Evolutionary conservation across 2,797 vertebrate species (phyloP).

Genomic region (Cheracebus regulus): DNA sequence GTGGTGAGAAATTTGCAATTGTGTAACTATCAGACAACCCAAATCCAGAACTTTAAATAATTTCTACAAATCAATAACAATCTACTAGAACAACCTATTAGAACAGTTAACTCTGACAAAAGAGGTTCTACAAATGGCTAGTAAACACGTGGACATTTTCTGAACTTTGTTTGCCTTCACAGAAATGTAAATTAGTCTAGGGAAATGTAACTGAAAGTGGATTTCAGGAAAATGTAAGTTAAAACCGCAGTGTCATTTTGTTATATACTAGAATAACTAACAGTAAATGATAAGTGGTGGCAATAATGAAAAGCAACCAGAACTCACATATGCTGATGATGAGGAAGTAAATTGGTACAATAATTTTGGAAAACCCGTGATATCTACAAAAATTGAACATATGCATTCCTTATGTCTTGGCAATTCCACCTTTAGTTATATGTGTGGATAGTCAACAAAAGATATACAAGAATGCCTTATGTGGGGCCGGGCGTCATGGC

Average conservation of each 20-base stretch:
- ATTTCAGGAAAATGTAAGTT: background rate
- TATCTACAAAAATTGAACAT: background rate
- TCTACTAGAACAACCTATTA: background rate
- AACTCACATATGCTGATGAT: background rate
- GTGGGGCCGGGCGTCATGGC: too few species aligned
- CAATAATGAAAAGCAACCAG: background rate
- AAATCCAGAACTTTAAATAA: background rate
- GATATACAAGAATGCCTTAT: background rate
- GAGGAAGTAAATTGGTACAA: background rate
- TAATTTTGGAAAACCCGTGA: background rate
- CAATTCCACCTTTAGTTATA: background rate
- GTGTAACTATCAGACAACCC: background rate
- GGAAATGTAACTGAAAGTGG: background rate
- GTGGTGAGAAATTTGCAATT: background rate
- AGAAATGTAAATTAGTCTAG: background rate
- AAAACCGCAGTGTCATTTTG: background rate
- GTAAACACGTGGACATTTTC: background rate
- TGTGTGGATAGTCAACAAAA: background rate
- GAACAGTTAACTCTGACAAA: background rate
- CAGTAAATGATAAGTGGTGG: background rate
- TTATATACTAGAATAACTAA: background rate
- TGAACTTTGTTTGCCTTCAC: background rate
- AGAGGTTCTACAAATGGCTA: background rate
- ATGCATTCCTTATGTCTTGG: background rate
- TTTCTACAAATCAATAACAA: background rate